A percentile compares a stretch with the other conserved stretches of the same genome.
These are phyloP conservation scores for Drosophila lacteicornis DNA, from an alignment of 1,140 invertebrate species.

Conservation along the genomic window DNA sequence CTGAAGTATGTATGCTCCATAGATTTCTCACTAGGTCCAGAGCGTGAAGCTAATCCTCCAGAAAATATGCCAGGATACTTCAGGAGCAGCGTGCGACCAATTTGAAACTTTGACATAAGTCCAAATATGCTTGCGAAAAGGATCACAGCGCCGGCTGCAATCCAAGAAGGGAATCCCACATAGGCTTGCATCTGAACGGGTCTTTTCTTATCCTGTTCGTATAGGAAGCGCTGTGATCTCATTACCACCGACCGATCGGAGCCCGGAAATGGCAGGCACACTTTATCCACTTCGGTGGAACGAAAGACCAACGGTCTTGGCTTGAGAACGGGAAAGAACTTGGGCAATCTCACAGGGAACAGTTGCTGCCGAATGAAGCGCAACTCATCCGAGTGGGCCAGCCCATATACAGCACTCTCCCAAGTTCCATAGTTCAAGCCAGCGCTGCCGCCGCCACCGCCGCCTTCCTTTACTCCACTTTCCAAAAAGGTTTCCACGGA, in stretches of 20 bases:
- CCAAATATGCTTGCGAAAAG: conserved; percentile 88
- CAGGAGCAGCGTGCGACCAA: conserved; percentile 88
- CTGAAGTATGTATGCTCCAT: conserved; percentile 88
- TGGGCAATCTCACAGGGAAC: conserved; percentile 88
- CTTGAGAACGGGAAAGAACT: conserved; percentile 87
- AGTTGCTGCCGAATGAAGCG: conserved; percentile 87
- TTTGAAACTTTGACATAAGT: conserved; percentile 88
- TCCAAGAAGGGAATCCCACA: conserved; percentile 85
- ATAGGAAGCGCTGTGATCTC: conserved; percentile 91
- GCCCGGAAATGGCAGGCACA: conserved; percentile 91
- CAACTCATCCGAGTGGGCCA: conserved; percentile 88
- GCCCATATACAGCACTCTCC: conserved; percentile 91
- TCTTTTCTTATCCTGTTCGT: conserved; percentile 88
- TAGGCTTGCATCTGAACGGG: conserved; percentile 90
- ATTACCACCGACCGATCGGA: conserved; percentile 92
- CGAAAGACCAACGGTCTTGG: conserved; percentile 87
- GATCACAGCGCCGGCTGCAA: conserved; percentile 83
- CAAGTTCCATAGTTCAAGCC: conserved; percentile 92
- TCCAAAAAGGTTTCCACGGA: conserved; percentile 91
- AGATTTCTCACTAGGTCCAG: conserved; percentile 88
- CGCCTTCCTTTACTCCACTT: conserved; percentile 70
- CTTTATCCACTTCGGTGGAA: conserved; percentile 86
- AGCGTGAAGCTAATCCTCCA: conserved; percentile 88
- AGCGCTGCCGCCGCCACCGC: conserved; percentile 50
- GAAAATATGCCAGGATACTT: conserved; percentile 92